Percentiles rank a stretch among this genome's conserved stretches.
These are phyloP conservation scores for Macquaria ambigua DNA, from an alignment of 2,113 vertebrate genomes.

Conservation along the genomic window DNA sequence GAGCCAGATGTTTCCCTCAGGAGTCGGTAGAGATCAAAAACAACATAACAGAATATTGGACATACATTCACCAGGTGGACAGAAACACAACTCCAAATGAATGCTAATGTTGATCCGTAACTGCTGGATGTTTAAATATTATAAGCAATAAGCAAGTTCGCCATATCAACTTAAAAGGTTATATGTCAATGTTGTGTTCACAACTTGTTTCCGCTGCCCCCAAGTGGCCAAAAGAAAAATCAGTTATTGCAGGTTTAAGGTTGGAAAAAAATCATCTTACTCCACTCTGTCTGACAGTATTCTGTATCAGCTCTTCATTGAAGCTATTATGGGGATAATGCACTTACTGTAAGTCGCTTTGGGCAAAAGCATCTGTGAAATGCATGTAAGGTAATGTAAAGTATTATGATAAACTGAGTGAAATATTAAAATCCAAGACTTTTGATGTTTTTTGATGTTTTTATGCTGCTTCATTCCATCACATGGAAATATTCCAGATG, in stretches of 20 bases:
- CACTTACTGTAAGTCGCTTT: constrained; percentile 7
- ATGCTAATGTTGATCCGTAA: no score
- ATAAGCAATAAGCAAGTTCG: no score
- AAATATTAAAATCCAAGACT: background rate
- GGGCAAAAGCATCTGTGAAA: background rate
- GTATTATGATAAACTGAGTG: background rate
- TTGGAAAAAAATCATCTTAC: background rate
- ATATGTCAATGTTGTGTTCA: background rate
- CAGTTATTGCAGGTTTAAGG: background rate
- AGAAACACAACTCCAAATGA: no score
- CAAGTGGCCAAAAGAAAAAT: background rate
- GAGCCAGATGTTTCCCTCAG: no score
- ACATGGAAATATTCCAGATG: background rate
- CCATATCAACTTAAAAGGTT: background rate
- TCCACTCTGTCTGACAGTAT: background rate
- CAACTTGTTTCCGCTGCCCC: background rate
- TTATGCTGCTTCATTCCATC: background rate
- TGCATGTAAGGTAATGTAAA: background rate
- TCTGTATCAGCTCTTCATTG: background rate
- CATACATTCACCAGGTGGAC: no score
- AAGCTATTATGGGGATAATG: constrained; percentile 2
- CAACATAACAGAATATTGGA: no score
- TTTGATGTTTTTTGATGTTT: no score
- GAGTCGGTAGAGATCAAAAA: no score
- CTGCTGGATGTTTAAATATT: no score